phyloP scores from a whole-genome alignment of 2,888 invertebrate species.

The Craniophora ligustri region DNA sequence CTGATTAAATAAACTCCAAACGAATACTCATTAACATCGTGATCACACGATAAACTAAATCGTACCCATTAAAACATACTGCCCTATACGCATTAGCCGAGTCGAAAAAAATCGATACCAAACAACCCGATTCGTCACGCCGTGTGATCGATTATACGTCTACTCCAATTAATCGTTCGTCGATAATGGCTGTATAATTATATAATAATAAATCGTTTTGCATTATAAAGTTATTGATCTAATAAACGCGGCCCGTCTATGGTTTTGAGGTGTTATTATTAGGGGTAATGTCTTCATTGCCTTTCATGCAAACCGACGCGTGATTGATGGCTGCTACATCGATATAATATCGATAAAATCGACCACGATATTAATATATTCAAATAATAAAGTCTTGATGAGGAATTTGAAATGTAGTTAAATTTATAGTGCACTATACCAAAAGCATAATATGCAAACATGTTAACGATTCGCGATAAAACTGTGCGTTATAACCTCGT shows the following conservation, averaged over 20 bases:
- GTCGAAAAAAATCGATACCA: slow-evolving; percentile 56
- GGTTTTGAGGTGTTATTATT: slow-evolving; percentile 73
- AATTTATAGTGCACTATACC: slow-evolving; percentile 55
- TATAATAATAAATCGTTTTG: slow-evolving; percentile 80
- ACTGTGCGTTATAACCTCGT: slow-evolving; percentile 24
- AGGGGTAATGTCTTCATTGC: slow-evolving; percentile 79
- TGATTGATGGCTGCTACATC: slow-evolving; percentile 69
- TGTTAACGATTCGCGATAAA: slow-evolving; percentile 46
- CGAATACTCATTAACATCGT: slow-evolving; percentile 72
- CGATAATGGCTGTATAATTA: slow-evolving; percentile 76
- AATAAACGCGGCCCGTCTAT: slow-evolving; percentile 76
- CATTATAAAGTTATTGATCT: slow-evolving; percentile 82
- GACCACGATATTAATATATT: slow-evolving; percentile 65
- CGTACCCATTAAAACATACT: slow-evolving; percentile 61
- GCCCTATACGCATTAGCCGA: slow-evolving; percentile 59
- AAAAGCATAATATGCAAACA: slow-evolving; percentile 48
- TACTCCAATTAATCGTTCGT: slow-evolving; percentile 79
- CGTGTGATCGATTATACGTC: slow-evolving; percentile 73
- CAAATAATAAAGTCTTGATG: slow-evolving; percentile 60
- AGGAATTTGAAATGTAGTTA: slow-evolving; percentile 52
- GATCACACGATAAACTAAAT: slow-evolving; percentile 78
- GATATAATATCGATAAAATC: slow-evolving; percentile 69
- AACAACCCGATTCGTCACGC: slow-evolving; percentile 72
- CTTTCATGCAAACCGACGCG: slow-evolving; percentile 64
- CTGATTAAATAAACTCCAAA: slow-evolving; percentile 68